A percentile compares a stretch with the other conserved stretches of the same genome.
phyloP scores from a whole-genome alignment of 1,140 invertebrate species.

The Galleria mellonella region DNA sequence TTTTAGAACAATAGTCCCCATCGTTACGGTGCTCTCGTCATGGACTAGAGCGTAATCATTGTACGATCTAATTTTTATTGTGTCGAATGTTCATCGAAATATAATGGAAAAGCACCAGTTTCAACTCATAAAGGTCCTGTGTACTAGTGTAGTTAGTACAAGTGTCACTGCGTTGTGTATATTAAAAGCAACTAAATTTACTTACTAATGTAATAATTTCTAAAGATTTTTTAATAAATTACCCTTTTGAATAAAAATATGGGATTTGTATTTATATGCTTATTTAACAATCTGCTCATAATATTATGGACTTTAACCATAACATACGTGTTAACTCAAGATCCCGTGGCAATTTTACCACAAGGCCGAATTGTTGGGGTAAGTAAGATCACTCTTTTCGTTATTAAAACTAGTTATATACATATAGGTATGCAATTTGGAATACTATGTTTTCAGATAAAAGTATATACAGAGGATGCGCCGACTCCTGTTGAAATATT shows the following conservation, averaged over 20 bases:
- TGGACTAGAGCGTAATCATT: slow-evolving; percentile 53
- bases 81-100: slow-evolving; percentile 24
- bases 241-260: background rate
- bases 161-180: no score
- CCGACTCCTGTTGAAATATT: slow-evolving; percentile 55
- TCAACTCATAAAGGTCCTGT: slow-evolving; percentile 1
- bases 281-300: background rate
- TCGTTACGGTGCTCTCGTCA: slow-evolving; percentile 50
- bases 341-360: slow-evolving; percentile 49
- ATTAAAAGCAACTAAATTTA: no score
- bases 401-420: background rate
- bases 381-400: slow-evolving; percentile 17
- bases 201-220: no score
- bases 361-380: slow-evolving; percentile 63
- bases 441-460: slow-evolving; percentile 42
- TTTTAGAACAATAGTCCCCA: slow-evolving; percentile 52
- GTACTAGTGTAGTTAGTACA: slow-evolving; percentile 11
- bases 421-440: background rate
- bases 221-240: background rate
- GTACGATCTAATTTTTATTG: slow-evolving; percentile 49
- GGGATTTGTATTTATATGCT: background rate
- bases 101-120: slow-evolving; percentile 2
- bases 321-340: slow-evolving; percentile 31
- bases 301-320: slow-evolving; percentile 18
- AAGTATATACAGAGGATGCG: slow-evolving; percentile 50